phyloP scores from a whole-genome alignment of 2,888 invertebrate genomes.

The Rhingia rostrata region DNA sequence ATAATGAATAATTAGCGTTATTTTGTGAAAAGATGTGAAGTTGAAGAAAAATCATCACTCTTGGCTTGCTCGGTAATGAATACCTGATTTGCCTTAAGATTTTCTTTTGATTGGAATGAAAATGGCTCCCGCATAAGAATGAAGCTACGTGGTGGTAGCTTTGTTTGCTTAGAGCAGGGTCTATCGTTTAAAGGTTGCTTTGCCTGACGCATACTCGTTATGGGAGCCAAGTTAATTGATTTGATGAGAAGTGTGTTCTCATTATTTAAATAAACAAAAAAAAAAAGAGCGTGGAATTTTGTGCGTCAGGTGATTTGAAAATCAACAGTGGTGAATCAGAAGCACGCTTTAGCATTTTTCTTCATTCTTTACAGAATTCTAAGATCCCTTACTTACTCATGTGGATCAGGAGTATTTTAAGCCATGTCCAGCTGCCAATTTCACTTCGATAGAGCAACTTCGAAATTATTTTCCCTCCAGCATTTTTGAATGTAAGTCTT shows the following conservation, averaged over 20 bases:
- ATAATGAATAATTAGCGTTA: conserved; percentile 66
- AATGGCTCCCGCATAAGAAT: conserved; percentile 15
- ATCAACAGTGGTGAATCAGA: too few relatives aligned
- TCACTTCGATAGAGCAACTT: too few relatives aligned
- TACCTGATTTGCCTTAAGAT: conserved; percentile 45
- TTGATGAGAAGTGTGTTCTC: conserved; percentile 36
- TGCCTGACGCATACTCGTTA: conserved; percentile 2
- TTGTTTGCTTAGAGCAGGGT: conserved; percentile 25
- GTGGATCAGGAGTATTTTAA: too few relatives aligned
- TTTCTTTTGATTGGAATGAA: conserved; percentile 60
- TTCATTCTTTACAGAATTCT: too few relatives aligned
- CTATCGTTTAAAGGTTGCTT: too few relatives aligned
- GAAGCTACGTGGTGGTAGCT: not conserved
- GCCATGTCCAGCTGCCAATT: too few relatives aligned
- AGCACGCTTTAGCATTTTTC: too few relatives aligned
- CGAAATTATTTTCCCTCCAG: too few relatives aligned
- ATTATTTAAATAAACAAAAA: conserved; percentile 16
- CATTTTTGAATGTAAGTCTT: too few relatives aligned
- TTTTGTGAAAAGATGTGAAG: conserved; percentile 61
- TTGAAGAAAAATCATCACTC: conserved; percentile 25
- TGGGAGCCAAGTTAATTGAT: conserved; percentile 43
- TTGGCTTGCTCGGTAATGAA: conserved; percentile 30
- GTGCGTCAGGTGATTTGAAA: too few relatives aligned
- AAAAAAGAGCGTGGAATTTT: not conserved
- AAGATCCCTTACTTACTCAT: too few relatives aligned